A percentile compares a stretch with the other conserved stretches of the same genome.
Evolutionary conservation across 2,888 invertebrate species (phyloP).

Genomic region (Tenthredo amoena): DNA sequence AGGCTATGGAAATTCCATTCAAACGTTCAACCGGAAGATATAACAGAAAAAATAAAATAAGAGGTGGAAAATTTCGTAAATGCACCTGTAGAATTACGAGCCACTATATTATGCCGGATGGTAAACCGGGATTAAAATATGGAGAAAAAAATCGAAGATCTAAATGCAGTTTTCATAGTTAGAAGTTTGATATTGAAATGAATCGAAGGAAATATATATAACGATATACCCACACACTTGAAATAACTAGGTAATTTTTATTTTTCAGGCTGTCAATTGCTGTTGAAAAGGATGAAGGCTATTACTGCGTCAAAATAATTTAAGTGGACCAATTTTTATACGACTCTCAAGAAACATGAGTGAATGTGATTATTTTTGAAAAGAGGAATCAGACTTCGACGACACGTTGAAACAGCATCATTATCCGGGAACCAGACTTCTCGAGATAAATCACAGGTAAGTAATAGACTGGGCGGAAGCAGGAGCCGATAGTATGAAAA

Average conservation of each 20-base stretch:
- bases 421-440: conserved; percentile 18
- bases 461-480: neutral
- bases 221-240: neutral
- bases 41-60: neutral
- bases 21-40: neutral
- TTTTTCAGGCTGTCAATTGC: conserved; percentile 28
- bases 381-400: conserved; percentile 17
- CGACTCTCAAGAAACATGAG: conserved; percentile 29
- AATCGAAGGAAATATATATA: neutral
- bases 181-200: neutral
- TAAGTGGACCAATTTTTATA: conserved; percentile 51
- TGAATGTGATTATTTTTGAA: conserved; percentile 27
- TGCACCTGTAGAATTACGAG: neutral
- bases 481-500: too few relatives aligned
- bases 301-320: conserved; percentile 18
- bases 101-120: neutral
- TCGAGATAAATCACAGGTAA: conserved; percentile 39
- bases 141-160: neutral
- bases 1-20: conserved; percentile 16
- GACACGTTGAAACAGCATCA: conserved; percentile 20
- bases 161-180: neutral
- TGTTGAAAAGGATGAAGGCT: conserved; percentile 4
- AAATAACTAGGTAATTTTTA: conserved; percentile 18
- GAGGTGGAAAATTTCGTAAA: neutral
- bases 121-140: neutral